Evolutionary conservation across 2,888 invertebrate species (phyloP).

Genomic region (Polymixis flavicincta): DNA sequence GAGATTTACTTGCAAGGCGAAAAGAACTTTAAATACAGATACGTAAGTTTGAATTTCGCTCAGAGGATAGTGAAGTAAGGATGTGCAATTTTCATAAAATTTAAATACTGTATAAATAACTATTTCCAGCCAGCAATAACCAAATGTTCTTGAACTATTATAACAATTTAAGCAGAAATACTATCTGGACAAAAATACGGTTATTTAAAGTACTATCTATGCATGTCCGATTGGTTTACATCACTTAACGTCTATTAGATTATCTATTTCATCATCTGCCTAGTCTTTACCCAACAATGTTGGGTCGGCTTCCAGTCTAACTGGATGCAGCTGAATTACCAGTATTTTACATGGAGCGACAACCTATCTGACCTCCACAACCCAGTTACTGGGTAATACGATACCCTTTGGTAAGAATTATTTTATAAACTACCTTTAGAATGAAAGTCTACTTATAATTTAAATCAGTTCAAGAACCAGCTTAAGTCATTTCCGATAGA

Average conservation of each 20-base stretch:
- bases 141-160: background rate
- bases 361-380: no score
- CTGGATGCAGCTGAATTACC: no score
- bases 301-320: no score
- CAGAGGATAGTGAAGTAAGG: background rate
- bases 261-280: no score
- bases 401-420: no score
- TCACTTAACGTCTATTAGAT: background rate
- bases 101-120: conserved; percentile 33
- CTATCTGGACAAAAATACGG: background rate
- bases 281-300: no score
- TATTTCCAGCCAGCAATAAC: conserved; percentile 6
- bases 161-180: conserved; percentile 15
- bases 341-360: no score
- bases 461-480: no score
- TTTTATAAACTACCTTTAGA: no score
- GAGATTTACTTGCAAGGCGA: background rate
- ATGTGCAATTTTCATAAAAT: conserved; percentile 30
- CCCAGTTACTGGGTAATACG: no score
- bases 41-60: background rate
- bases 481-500: no score
- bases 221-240: background rate
- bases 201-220: background rate
- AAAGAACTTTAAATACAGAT: conserved; percentile 14
- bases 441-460: no score